These are phyloP conservation scores for Meiosimyza platycephala DNA, from an alignment of 2,888 invertebrate species.

Conservation along the genomic window DNA sequence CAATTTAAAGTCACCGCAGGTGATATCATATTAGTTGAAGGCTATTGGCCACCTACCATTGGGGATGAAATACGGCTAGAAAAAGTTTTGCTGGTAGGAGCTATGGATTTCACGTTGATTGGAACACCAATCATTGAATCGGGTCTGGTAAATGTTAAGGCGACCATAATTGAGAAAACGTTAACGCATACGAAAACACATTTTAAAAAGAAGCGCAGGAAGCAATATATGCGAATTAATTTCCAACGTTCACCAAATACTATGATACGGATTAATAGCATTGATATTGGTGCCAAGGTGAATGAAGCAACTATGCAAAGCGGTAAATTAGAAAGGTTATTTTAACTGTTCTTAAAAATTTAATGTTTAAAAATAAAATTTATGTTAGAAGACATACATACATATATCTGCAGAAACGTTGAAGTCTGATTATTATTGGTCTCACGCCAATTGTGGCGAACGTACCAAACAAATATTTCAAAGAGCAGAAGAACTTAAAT, in stretches of 20 bases:
- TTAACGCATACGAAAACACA: constrained; percentile 82
- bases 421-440: too few relatives aligned
- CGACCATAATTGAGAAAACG: constrained; percentile 86
- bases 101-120: constrained; percentile 82
- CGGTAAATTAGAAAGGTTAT: constrained; percentile 39
- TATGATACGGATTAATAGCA: constrained; percentile 80
- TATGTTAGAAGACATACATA: too few relatives aligned
- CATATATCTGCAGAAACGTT: too few relatives aligned
- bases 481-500: too few relatives aligned
- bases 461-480: too few relatives aligned
- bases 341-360: constrained; percentile 35
- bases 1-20: constrained; percentile 88
- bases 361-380: too few relatives aligned
- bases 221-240: constrained; percentile 81
- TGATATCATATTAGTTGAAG: constrained; percentile 86
- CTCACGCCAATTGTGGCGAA: too few relatives aligned
- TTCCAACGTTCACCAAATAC: constrained; percentile 78
- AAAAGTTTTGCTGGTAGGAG: constrained; percentile 85
- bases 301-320: constrained; percentile 38
- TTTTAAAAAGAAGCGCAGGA: constrained; percentile 81
- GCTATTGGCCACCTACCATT: constrained; percentile 84
- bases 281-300: constrained; percentile 71
- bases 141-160: constrained; percentile 79
- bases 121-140: constrained; percentile 83
- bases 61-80: constrained; percentile 85